A percentile compares a stretch with the other conserved stretches of the same genome.
These are phyloP conservation scores for Melanophora roralis DNA, from an alignment of 2,888 invertebrate genomes.

Conservation along the genomic window DNA sequence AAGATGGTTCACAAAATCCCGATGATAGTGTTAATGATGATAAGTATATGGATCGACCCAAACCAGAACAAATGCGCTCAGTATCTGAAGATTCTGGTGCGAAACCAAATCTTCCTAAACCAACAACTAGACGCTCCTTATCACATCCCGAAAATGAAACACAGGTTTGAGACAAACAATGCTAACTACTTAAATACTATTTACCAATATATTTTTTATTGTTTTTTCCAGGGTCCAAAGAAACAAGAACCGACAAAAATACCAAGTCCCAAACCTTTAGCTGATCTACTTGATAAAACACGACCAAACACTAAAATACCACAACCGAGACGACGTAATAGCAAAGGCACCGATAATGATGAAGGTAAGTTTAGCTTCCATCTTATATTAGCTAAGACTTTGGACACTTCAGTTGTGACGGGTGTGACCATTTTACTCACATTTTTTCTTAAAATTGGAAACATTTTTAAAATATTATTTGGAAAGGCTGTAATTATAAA, in stretches of 20 bases:
- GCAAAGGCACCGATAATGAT: conserved; percentile 69
- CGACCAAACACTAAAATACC: conserved; percentile 73
- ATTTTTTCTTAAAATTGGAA: too few species aligned
- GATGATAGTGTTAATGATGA: neutral
- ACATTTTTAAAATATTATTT: too few species aligned
- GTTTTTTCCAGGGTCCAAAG: conserved; percentile 68
- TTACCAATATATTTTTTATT: neutral
- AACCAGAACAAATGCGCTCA: conserved; percentile 76
- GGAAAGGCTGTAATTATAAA: too few species aligned
- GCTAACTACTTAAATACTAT: neutral
- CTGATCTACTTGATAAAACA: conserved; percentile 73
- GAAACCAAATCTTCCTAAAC: conserved; percentile 70
- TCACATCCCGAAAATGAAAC: conserved; percentile 76
- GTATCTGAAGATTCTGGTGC: conserved; percentile 76
- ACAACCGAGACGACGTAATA: conserved; percentile 69
- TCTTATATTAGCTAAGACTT: too few species aligned
- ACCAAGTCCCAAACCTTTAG: conserved; percentile 74
- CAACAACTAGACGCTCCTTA: conserved; percentile 75
- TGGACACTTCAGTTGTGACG: too few species aligned
- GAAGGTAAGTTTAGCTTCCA: conserved; percentile 67
- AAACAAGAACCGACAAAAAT: conserved; percentile 73
- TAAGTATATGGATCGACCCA: conserved; percentile 67
- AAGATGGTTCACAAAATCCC: conserved; percentile 43
- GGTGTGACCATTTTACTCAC: too few species aligned
- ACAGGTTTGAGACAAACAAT: conserved; percentile 64